Conservation (phyloP, 2,888 invertebrate genomes). For the Gari tellinella region DNA sequence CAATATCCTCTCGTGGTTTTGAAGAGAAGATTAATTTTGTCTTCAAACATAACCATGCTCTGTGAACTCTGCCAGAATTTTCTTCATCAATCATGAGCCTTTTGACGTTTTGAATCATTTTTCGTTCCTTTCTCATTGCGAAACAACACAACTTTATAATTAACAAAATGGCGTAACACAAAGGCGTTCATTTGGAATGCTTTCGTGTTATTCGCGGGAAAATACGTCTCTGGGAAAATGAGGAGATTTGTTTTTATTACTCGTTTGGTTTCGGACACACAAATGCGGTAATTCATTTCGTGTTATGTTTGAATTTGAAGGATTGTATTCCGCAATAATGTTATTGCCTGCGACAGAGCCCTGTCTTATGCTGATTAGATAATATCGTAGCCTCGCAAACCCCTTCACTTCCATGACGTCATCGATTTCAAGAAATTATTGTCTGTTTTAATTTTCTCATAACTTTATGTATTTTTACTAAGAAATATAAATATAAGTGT, state of each 20-base stretch:
- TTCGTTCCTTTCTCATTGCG: constrained; percentile 56
- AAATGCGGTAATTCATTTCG: too few relatives aligned
- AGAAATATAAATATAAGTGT: too few relatives aligned
- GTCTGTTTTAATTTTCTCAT: too few relatives aligned
- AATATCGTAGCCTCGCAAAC: too few relatives aligned
- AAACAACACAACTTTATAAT: constrained; percentile 56
- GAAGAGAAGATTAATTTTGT: constrained; percentile 54
- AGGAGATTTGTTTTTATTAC: constrained; percentile 5
- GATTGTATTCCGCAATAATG: too few relatives aligned
- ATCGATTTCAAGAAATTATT: too few relatives aligned
- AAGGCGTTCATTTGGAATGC: constrained; percentile 51
- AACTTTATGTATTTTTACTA: too few relatives aligned
- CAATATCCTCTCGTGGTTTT: constrained; percentile 29
- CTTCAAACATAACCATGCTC: constrained; percentile 51
- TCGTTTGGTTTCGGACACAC: constrained; percentile 2
- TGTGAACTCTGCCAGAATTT: constrained; percentile 35
- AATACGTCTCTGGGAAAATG: constrained; percentile 8
- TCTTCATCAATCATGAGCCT: constrained; percentile 47
- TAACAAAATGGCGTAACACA: constrained; percentile 64
- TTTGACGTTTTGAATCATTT: constrained; percentile 59
- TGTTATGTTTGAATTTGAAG: too few relatives aligned
- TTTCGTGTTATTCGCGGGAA: constrained; percentile 18
- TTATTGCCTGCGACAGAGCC: too few relatives aligned
- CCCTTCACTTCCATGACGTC: too few relatives aligned
- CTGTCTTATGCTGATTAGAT: too few relatives aligned